Evolutionary conservation across 2,113 vertebrate genomes (phyloP), one percentile per base, ranked within the genome.

Genomic region (Prochilodus magdalenae): DNA sequence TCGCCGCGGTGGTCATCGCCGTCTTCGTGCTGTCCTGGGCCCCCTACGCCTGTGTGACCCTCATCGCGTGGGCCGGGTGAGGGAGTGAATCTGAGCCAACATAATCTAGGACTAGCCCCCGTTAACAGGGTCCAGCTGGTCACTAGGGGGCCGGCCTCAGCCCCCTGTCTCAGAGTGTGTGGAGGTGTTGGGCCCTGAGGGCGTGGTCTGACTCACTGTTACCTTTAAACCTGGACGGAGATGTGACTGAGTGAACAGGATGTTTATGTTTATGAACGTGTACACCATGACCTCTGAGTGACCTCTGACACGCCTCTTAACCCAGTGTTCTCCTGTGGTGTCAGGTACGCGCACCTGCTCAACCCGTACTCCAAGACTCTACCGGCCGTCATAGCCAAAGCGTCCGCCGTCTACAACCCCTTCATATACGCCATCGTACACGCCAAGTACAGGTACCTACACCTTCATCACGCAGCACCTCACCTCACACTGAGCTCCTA

Each of bases 391-490:
- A 97, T 97, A 73, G 97, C 97, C 87, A 99, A 99, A 88, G 95
- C 97, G 77, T 98, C 97, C 49, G 91, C 97, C 29, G 96, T 98
- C 88, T 96, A 99, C 91, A 99, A 98, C 83, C 97, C 97, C 63
- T 96, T 98, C 72, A 95, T 99, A 89, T 99, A 99, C 0, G 97
- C 97, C 73, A 96, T 99, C 82, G 94, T 94, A 71, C 97, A 98
- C 86, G 94, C 94, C 80, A 97, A 98, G 90, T 98, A 98, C 93
- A 96, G 97, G 97, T 98, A 88, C 62, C 67, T 24, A 40, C 18
- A 67, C 27, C 26, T 18, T 69, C 59, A 55, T 12, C 15, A 26
- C 11, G 4, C 47, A 49, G 3, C 47, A 49, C 47, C 14, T 15
- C 10, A 49, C 11, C 3, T 12, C 47, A 49, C 47, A 13, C 47